Evolutionary conservation across 2,797 vertebrate species (phyloP), one percentile per base, ranked within the genome.

Genomic region (Hemibagrus guttatus): DNA sequence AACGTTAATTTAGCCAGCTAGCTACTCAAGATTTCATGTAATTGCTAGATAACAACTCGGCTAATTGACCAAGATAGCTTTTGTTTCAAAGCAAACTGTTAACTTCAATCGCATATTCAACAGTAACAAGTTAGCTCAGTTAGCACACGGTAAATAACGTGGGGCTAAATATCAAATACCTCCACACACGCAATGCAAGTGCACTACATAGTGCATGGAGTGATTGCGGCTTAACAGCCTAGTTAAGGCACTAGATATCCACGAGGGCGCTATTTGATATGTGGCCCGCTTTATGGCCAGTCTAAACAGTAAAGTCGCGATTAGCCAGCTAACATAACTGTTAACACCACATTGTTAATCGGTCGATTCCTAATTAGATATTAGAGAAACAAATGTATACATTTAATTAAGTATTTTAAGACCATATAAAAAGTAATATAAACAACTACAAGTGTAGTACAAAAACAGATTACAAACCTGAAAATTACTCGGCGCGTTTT

Each of bases 401-500:
- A 13, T 23, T 8, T 71, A 3, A 46, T n/a, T 17, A 61, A 31
- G 17, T 1, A 58, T 58, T 72, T 28, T 4, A 23, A 39, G 21
- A 0, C 13, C 4, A 13, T 81, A 59, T 23, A 3, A 31, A 2
- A 54, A n/a, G 26, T 9, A 7, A 14, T 1, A 7, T 11, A 28
- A 16, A 21, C 19, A 11, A 35, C 13, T 49, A 19, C 9, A 81
- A 46, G 16, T 35, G 39, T 35, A 59, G 21, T 75, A 69, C 69
- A 82, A 83, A 0, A 26, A 9, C n/a, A 35, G 72, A 59, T 78
- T 80, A 94, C 95, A 85, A 90, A 96, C 95, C 95, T 95, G 94
- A 91, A 93, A 85, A 90, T 90, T 84, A 91, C 89, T 92, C 93
- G 93, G 93, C 93, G 92, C 93, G 91, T 87, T 91, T 87, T 76